Evolutionary conservation across 2,888 invertebrate genomes (phyloP), one percentile per base, ranked within the genome.

Genomic region (Hanleya hanleyi): DNA sequence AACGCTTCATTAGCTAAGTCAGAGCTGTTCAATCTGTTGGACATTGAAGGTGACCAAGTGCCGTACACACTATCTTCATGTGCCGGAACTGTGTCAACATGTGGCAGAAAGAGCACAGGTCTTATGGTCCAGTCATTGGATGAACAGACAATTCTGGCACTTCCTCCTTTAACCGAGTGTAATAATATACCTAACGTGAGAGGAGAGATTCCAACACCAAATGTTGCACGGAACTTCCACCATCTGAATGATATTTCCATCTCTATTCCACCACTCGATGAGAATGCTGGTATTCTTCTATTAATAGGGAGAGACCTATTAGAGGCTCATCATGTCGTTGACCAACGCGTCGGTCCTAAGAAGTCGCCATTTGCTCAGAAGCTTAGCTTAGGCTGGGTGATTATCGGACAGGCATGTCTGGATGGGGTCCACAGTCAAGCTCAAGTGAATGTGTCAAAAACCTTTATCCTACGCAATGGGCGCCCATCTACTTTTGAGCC

Each of bases 141-240:
- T 36, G 69, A 67, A 15, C 15, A 26, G 9, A 61, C 32, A 4
- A 29, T n/a, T 4, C 22, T 75, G 18, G 47, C 67, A 5, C 35
- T 78, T 15, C 73, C 75, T 9, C 57, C 64, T 22, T 29, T 77
- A 7, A 69, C 68, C 18, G 77, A 78, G 41, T 78, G 78, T 35
- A 35, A 67, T 15, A 29, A 78, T 26, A 78, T 77, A n/a, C 78
- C 75, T 3, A 66, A 71, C 35, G 71, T 64, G 22, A 41, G 73
- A 18, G 47, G 66, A 3, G 78, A 78, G 38, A 77, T 78, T 41
- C 78, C 76, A 22, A 73, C 74, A 12, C 76, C 74, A 49, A 70
- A 68, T 29, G 65, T 79, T 49, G 76, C 69, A 12, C 33, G 15
- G 49, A 57, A n/a, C 51, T 32, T 74, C 74, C 51, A 57, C 71